A percentile compares a stretch with the other conserved stretches of the same genome.
These are phyloP conservation scores for Hypsibius dujardini DNA, from an alignment of 1,140 invertebrate genomes.

Conservation along the genomic window DNA sequence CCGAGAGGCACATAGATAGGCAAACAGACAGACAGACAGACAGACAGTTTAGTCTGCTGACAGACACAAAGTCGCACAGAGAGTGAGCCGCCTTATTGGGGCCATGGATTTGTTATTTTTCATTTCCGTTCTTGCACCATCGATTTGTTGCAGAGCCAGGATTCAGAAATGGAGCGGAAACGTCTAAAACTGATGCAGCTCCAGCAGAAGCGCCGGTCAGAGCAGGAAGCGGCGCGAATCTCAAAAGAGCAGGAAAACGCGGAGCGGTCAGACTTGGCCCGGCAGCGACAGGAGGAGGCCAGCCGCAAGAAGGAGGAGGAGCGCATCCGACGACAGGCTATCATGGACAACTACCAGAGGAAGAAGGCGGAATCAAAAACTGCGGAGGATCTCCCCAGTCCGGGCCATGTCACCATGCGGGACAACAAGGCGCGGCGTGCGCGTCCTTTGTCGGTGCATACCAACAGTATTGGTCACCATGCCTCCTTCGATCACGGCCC, in stretches of 20 bases:
- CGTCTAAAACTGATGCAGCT: background rate
- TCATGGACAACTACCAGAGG: constrained; percentile 30
- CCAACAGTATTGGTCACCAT: constrained; percentile 21
- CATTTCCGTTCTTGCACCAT: too few species aligned
- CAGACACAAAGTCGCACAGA: too few species aligned
- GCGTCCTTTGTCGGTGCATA: constrained; percentile 27
- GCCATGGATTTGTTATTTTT: too few species aligned
- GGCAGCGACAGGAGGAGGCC: background rate
- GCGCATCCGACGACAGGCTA: constrained; percentile 26
- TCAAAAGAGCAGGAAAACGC: constrained; percentile 8
- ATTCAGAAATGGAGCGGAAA: background rate
- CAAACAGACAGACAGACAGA: too few species aligned
- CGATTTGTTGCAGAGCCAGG: background rate
- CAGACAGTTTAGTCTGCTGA: too few species aligned
- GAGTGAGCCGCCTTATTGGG: too few species aligned
- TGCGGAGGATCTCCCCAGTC: constrained; percentile 27
- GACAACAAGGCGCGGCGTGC: constrained; percentile 24
- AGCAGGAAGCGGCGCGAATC: background rate
- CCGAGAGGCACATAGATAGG: too few species aligned
- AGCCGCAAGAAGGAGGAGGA: constrained; percentile 1
- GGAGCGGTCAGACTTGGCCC: background rate
- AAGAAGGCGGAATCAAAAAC: constrained; percentile 29
- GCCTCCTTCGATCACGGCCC: background rate
- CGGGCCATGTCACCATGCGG: constrained; percentile 24
- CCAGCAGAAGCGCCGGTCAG: background rate